Base-by-base conservation (phyloP, 2,113 vertebrate genomes). In the Apaloderma vittatum region DNA sequence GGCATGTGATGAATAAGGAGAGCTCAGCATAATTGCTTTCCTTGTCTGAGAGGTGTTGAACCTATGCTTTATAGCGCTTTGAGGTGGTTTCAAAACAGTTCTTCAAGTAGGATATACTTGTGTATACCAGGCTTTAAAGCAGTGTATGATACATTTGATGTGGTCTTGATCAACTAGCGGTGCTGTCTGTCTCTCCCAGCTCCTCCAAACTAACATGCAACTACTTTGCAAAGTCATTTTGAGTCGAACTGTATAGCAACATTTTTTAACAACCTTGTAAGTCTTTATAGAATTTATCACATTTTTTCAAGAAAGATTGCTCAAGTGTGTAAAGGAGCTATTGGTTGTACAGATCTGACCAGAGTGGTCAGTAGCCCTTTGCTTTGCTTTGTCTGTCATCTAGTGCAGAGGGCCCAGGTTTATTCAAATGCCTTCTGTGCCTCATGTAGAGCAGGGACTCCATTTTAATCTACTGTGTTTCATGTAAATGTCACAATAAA, bases 161-260 rank as follows among this genome's bases (percentile, higher is more conserved):
- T 82, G 52, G 29, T 86, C 37, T 48, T 32, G 29, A 19, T 51
- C 54, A 80, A 4, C 3, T 61, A 8, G 40, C 0, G 0, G 29
- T 88, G 34, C 45, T 85, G 1, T 46, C 2, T 5, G 23, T n/a
- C 11, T 32, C 36, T 80, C 37, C 17, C 73, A 90, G 46, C 73
- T 78, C 54, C 19, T 92, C 43, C 63, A 74, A 52, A 49, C 20
- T 68, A 61, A 15, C 22, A 4, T 9, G 8, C 34, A 52, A 2
- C 51, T 74, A 2, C 37, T 79, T 70, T 30, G 24, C 49, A 20
- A 57, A 67, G 59, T 52, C 12, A 5, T 48, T 61, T 52, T 27
- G 55, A 73, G 43, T 36, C 48, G 32, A 73, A 24, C 37, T 2
- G 4, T 22, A 19, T 24, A 55, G n/a, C 4, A 2, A 8, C 21